Percentiles rank a stretch among this genome's conserved stretches.
Conservation (phyloP, 2,888 invertebrate genomes). For the Lithophane leautieri region DNA sequence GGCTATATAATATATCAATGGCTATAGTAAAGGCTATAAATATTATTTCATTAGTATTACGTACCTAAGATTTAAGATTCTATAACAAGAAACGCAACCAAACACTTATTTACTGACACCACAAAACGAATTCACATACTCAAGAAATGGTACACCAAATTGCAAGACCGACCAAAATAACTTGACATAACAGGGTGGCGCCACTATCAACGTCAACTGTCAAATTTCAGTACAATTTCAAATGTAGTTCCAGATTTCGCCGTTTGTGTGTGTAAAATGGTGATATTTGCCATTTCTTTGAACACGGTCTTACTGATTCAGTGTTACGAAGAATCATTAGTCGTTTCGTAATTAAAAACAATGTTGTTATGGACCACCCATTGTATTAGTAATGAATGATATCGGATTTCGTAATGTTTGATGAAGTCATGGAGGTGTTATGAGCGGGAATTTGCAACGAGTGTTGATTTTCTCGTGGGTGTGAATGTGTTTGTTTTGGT, state of each 20-base stretch:
- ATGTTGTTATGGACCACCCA: constrained; percentile 64
- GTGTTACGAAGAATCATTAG: constrained; percentile 63
- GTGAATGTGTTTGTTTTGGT: constrained; percentile 26
- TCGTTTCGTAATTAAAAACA: constrained; percentile 64
- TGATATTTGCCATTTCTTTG: constrained; percentile 32
- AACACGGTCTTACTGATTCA: constrained; percentile 39
- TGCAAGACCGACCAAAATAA: not conserved
- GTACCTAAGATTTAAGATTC: not conserved
- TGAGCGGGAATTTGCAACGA: constrained; percentile 30
- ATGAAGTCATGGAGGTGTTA: constrained; percentile 29
- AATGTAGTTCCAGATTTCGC: constrained; percentile 15
- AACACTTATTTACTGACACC: constrained; percentile 30
- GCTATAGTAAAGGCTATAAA: too few relatives aligned
- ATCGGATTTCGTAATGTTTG: constrained; percentile 45
- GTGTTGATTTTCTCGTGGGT: constrained; percentile 47
- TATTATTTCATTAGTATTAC: not conserved
- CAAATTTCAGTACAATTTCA: not conserved
- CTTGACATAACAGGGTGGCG: constrained; percentile 12
- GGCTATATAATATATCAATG: too few relatives aligned
- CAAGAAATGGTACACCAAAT: constrained; percentile 33
- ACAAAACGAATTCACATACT: constrained; percentile 29
- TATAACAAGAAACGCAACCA: constrained; percentile 26
- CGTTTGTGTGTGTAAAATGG: not conserved
- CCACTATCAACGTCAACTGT: constrained; percentile 12
- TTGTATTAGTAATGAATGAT: constrained; percentile 55